Evolutionary conservation across 2,113 vertebrate genomes (phyloP), one percentile per base, ranked within the genome.

Genomic region (Lathamus discolor): DNA sequence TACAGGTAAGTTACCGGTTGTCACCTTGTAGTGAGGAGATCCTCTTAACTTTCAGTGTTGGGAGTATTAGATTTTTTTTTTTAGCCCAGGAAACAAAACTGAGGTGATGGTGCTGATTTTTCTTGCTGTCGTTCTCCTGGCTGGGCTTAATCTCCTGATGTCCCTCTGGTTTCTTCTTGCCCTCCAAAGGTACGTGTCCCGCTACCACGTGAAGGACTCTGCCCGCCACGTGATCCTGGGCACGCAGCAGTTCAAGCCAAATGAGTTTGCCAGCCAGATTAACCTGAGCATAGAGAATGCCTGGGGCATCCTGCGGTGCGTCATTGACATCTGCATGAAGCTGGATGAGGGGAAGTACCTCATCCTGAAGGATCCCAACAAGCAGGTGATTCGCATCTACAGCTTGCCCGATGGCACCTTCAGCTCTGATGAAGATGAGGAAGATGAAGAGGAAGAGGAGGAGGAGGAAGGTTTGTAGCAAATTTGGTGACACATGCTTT

Each of bases 281-380:
- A 99, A 99, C 98, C 98, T 99, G 98, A 99, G 99, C 79, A 99
- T 99, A 97, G 99, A 99, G 98, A 99, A 99, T 0, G 99, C 99
- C 89, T 99, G 99, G 99, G 99, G 99, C 59, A 99, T 99, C 97
- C 98, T 99, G 83, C 99, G 99, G 41, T 99, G 99, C 0, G 99
- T 99, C 97, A 99, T 99, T 16, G 99, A 99, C 94, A 99, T 99
- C 98, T 99, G 99, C 98, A 99, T 99, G 98, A 99, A 99, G 87
- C 98, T 99, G 97, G 99, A 99, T 22, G 99, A 99, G 98, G 99
- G 99, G 80, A 99, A 99, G 92, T 99, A 99, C 98, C 99, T 99
- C 91, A 99, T 99, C 98, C 98, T 99, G 68, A 99, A 99, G 97
- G 99, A 99, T 97, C 99, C 99, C 94, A 99, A 99, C 98, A 99